Evolutionary conservation across 92 coral and sea anemone species (phyloP), one percentile per base, ranked within the genome.

Genomic region (Epizoanthus ramosus): DNA sequence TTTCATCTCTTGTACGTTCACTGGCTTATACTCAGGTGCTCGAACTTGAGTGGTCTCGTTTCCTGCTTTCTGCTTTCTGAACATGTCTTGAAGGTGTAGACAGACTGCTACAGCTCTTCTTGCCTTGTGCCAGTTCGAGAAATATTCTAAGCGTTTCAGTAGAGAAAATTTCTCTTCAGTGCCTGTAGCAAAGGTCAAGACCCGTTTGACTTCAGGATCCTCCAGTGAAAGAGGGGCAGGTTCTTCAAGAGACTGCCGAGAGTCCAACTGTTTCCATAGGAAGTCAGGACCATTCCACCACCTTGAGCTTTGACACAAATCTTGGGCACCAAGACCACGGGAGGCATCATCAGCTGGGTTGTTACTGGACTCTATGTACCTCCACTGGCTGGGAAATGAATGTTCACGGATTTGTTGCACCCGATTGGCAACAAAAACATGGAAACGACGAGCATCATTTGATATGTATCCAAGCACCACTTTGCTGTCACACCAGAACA

Each of bases 391-490:
- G 63, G 63, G 63, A 3, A 21, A 57, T 57, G 63, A 57, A 21
- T 57, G 63, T 5, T 57, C 63, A 57, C 63, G 63, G 63, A 57
- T 57, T 57, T 57, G 63, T 57, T 57, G 63, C 63, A 57, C 63
- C 63, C 80, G 24, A 21, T 74, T 74, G 80, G 80, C 80, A 31
- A 53, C 80, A 53, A 74, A 74, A 9, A 53, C 41, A 31, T 74
- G 80, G 22, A 74, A 74, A 8, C 80, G 80, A 33, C 80, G 63
- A 8, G 80, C 80, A 56, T 74, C 80, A 56, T 74, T 74, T 15
- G 80, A 74, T 19, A 74, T 74, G 80, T 74, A 74, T 17, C 80
- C 80, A 16, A 74, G 52, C n/a, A 74, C 80, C 35, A 74, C 80
- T 74, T 56, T 74, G 9, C 80, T 57, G 61, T 57, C 61, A 57